Base-by-base conservation (phyloP, 2,113 vertebrate genomes). In the Alces alces region DNA sequence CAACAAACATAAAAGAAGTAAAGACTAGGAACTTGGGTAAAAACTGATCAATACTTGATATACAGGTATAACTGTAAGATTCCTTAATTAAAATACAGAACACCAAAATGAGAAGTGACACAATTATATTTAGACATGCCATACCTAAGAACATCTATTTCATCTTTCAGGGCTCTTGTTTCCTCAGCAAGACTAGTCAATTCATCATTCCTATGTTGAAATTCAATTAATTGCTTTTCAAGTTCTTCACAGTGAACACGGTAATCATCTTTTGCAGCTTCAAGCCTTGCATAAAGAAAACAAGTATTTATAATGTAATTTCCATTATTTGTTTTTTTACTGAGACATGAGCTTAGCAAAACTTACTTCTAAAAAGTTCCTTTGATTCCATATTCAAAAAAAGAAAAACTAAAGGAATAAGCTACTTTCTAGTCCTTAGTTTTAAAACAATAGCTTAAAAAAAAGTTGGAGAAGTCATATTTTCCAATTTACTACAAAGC, bases 211-310 rank as follows among this genome's bases (percentile, higher is more conserved):
- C 99, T 99, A 52, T 99, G 99, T 76, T 99, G 99, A 94, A 99
- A 99, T 95, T 99, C 99, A 91, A 99, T 99, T 88, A 99, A 92
- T 86, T 99, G 99, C 95, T 99, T 99, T 98, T 99, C 99, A 96
- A 99, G 98, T 93, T 99, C 99, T 98, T 99, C 99, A 98, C 99
- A 99, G 98, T 99, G 99, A 98, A 99, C 99, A 85, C 99, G 99
- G 98, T 99, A 99, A 98, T 99, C 99, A 97, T 99, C 99, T 98
- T 99, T 99, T 76, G 99, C 99, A 89, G 99, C 99, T 98, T 99
- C 99, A 97, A 99, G 99, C 97, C 99, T 99, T 97, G 23, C 36
- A 94, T 89, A 96, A 93, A 0, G 30, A 97, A 87, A 98, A 43
- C 16, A 57, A 58, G 16, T 36, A 80, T 55, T 50, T 80, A 76